These are phyloP conservation scores for Boleophthalmus pectinirostris DNA, from an alignment of 2,113 vertebrate genomes.

Conservation along the genomic window DNA sequence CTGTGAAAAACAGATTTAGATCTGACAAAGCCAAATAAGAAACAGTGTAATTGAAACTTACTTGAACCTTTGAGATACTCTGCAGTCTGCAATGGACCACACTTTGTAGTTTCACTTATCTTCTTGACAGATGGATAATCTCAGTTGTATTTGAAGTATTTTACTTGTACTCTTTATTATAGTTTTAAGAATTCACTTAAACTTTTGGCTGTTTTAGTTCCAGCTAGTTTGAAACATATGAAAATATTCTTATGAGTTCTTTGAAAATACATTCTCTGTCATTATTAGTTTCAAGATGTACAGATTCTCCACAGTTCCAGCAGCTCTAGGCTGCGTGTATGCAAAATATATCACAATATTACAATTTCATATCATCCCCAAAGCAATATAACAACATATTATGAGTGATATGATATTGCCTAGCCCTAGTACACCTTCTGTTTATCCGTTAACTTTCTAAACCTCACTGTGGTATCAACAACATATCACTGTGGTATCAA, in stretches of 20 bases:
- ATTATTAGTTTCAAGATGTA: too few species aligned
- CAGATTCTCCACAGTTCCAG: too few species aligned
- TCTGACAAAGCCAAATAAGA: background rate
- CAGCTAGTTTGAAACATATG: background rate
- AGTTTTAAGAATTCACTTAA: too few species aligned
- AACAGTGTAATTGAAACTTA: background rate
- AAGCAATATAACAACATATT: background rate
- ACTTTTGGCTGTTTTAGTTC: background rate
- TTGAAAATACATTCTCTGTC: too few species aligned
- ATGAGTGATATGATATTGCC: background rate
- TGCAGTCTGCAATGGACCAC: too few species aligned
- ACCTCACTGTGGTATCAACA: background rate
- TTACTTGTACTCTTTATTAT: too few species aligned
- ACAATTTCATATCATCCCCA: background rate
- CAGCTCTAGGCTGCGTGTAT: too few species aligned
- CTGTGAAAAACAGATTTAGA: background rate
- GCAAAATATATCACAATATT: background rate
- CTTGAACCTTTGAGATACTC: background rate
- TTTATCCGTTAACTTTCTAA: background rate
- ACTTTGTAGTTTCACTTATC: background rate
- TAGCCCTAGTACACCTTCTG: background rate
- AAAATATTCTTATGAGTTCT: background rate
- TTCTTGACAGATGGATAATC: background rate
- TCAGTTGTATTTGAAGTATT: background rate
- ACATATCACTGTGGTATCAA: constrained; percentile 1